A percentile compares a stretch with the other conserved stretches of the same genome.
phyloP scores from a whole-genome alignment of 2,113 vertebrate genomes.

The Festucalex cinctus region DNA sequence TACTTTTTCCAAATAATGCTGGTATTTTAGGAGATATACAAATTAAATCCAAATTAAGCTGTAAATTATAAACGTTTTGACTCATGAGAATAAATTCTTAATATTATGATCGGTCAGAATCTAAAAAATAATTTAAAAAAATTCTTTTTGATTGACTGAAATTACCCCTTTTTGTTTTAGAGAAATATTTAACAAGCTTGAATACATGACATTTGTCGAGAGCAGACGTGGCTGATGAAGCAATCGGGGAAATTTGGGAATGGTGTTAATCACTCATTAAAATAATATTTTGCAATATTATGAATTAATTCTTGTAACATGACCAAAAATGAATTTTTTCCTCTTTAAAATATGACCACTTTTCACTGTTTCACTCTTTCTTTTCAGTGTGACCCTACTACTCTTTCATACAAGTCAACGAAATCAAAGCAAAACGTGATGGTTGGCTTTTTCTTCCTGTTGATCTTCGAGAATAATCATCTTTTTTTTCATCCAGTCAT shows the following conservation, averaged over 20 bases:
- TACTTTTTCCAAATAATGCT: no score
- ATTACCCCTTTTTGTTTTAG: no score
- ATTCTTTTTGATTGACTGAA: no score
- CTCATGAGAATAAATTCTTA: no score
- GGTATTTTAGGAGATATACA: no score
- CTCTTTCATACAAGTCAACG: conserved; percentile 12
- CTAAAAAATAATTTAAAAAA: no score
- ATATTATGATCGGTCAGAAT: no score
- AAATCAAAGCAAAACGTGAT: conserved; percentile 50
- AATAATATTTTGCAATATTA: neutral
- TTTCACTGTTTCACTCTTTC: neutral
- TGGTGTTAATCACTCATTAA: neutral
- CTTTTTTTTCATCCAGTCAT: neutral
- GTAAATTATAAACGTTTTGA: no score
- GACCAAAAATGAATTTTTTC: neutral
- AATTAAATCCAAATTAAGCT: no score
- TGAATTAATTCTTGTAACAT: conserved; percentile 15
- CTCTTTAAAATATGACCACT: neutral
- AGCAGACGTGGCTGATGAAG: no score
- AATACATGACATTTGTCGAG: no score
- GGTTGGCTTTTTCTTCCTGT: conserved; percentile 58
- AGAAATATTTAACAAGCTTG: no score
- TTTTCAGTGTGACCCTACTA: neutral
- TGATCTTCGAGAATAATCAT: conserved; percentile 13
- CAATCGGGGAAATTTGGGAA: neutral